Evolutionary conservation across 2,797 vertebrate genomes (phyloP).

Genomic region (Anas capensis): DNA sequence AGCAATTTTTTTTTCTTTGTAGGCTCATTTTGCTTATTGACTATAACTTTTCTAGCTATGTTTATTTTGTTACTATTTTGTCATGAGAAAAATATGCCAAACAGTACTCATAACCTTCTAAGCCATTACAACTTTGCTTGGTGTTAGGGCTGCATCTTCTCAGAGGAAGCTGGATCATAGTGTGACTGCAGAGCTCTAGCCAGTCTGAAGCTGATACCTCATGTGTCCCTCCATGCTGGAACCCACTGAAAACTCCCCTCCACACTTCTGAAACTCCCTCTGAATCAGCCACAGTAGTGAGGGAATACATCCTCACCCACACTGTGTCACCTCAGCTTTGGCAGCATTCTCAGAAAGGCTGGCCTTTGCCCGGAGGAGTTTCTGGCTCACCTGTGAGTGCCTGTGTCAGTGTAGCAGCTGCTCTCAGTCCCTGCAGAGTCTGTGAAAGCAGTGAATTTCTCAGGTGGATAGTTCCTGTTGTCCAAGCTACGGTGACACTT

Average conservation of each 20-base stretch:
- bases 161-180: neutral
- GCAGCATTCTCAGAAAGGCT: neutral
- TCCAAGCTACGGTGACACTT: neutral
- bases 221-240: neutral
- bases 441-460: fast-evolving
- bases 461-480: fast-evolving
- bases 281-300: fast-evolving
- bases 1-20: neutral
- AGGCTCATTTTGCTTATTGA: neutral
- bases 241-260: neutral
- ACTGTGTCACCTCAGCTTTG: neutral
- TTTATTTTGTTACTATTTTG: neutral
- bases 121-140: neutral
- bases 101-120: neutral
- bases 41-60: neutral
- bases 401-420: neutral
- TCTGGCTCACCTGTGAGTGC: fast-evolving
- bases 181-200: neutral
- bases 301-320: neutral
- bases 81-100: neutral
- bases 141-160: neutral
- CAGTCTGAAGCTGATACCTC: neutral
- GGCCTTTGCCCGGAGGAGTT: neutral
- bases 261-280: neutral
- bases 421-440: neutral